These are phyloP conservation scores for Scaptomyza cyrtandrae DNA, from an alignment of 2,888 invertebrate species.

Conservation along the genomic window DNA sequence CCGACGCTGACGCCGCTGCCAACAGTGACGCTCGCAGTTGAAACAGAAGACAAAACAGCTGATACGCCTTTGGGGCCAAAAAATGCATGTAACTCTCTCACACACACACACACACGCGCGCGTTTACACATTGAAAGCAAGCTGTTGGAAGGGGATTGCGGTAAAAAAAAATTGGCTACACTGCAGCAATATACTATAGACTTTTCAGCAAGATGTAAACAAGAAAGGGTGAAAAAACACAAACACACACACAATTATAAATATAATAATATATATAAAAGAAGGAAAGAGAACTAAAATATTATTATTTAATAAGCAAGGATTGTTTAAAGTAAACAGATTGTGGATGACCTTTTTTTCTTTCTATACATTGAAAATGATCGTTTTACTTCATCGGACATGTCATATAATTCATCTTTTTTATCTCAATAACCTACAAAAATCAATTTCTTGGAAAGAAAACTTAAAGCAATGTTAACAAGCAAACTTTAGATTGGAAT, in stretches of 20 bases:
- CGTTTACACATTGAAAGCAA: conserved; percentile 6
- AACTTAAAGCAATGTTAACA: too few relatives aligned
- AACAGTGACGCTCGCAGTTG: conserved; percentile 26
- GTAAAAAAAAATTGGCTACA: conserved; percentile 17
- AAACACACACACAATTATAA: background rate
- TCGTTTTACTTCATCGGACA: background rate
- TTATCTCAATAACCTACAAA: too few relatives aligned
- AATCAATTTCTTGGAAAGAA: too few relatives aligned
- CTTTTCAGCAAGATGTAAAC: background rate
- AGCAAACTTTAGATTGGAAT: too few relatives aligned
- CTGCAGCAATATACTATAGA: conserved; percentile 14
- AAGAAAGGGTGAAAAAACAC: background rate
- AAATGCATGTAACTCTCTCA: conserved; percentile 21
- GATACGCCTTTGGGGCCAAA: conserved; percentile 48
- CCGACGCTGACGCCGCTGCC: conserved; percentile 39
- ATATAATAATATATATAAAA: background rate
- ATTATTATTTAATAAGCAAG: background rate
- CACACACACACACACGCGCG: conserved; percentile 17
- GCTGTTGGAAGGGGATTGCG: background rate
- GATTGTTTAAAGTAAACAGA: background rate
- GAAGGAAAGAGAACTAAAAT: background rate
- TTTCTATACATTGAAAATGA: background rate
- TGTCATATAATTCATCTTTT: too few relatives aligned
- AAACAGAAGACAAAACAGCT: conserved; percentile 55
- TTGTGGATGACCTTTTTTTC: too few relatives aligned